Base-by-base conservation (phyloP, 2,797 vertebrate species). In the Anas capensis region DNA sequence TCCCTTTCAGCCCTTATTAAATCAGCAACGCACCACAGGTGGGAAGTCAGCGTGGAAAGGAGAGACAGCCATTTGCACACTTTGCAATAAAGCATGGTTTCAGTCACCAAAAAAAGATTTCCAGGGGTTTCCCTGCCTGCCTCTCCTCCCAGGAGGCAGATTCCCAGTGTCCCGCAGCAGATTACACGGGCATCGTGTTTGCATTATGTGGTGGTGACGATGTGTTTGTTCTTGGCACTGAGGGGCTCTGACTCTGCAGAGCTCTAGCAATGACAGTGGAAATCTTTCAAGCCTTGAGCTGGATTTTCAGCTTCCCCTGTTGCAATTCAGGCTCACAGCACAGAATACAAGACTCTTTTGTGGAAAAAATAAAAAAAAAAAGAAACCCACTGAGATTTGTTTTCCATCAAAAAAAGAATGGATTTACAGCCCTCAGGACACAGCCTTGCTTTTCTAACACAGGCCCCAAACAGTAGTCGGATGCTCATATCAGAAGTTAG, bases 1-100 rank as follows among this genome's bases (percentile, higher is more conserved):
- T 98, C 97, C 95, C 92, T 90, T 97, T 97, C 97, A 97, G 95
- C 91, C 96, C 96, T 97, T 97, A 92, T 96, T 98, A 97, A 98
- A 97, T 97, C 97, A 97, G 85, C 95, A 72, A 69, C 8, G n/a
- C 82, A 8, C 95, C 70, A 90, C 97, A 97, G 97, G 97, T 98
- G 97, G 95, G 97, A 95, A 97, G 86, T 56, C 97, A 77, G 82
- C 64, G 65, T 94, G 86, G 92, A 95, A 95, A 95, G 77, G 81
- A 75, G 81, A 94, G 85, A 82, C 36, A 0, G 86, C 33, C 69
- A 88, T 83, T 82, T 57, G 82, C 46, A 1, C 61, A 14, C 73
- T 96, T 90, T 42, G 51, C 83, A 53, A 77, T 82, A 92, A 90
- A 84, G 70, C 60, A 53, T 31, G 70, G 60, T 17, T 92, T 93